Evolutionary conservation across 2,888 invertebrate species (phyloP).

Genomic region (Tolmerus cingulatus): DNA sequence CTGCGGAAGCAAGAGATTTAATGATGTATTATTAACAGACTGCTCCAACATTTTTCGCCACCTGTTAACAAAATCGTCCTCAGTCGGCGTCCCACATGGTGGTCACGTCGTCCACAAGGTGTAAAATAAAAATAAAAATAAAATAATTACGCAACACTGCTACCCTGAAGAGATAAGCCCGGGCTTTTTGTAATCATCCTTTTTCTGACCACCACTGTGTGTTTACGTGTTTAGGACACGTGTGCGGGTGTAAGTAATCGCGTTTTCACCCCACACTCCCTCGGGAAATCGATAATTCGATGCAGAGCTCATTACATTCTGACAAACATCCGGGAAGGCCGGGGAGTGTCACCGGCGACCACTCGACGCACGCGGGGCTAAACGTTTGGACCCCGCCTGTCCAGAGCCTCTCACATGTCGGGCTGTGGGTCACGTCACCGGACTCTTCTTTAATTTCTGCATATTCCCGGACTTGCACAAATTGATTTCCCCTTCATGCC

Average conservation of each 20-base stretch:
- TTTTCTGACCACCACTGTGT: neutral
- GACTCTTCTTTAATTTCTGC: neutral
- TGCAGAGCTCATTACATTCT: neutral
- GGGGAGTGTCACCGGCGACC: neutral
- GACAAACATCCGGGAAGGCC: neutral
- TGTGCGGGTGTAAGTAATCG: neutral
- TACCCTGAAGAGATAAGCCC: neutral
- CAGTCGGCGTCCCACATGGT: neutral
- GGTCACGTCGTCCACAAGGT: neutral
- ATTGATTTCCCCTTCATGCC: neutral
- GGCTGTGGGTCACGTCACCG: neutral
- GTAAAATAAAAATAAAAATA: neutral
- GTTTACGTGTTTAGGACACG: neutral
- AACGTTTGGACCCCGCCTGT: neutral
- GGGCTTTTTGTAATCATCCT: neutral
- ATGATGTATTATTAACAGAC: neutral
- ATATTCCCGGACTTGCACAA: neutral
- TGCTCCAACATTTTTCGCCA: neutral
- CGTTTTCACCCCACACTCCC: neutral
- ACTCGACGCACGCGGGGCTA: neutral
- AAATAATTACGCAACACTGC: neutral
- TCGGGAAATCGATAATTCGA: neutral
- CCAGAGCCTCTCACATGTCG: neutral
- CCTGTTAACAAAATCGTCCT: neutral
- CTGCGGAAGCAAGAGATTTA: too few species aligned